A percentile compares a stretch with the other conserved stretches of the same genome.
These are phyloP conservation scores for Drosophila willistoni DNA, from an alignment of 1,140 invertebrate genomes.

Conservation along the genomic window DNA sequence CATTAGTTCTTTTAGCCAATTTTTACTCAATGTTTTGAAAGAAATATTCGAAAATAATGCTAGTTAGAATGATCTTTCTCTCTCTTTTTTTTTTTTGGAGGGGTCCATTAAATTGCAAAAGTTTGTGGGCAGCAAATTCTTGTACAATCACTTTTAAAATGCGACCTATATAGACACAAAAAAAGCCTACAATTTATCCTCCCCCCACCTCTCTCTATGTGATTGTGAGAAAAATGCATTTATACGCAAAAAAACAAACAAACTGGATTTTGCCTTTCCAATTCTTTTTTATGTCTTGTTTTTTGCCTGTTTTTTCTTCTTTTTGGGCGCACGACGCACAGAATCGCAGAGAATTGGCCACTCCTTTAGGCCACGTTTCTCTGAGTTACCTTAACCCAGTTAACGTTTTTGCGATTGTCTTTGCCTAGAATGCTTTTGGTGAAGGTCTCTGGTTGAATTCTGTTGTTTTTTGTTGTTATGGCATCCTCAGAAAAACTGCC, in stretches of 20 bases:
- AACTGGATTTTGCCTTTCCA: conserved; percentile 70
- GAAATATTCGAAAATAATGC: too few relatives aligned
- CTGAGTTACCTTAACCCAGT: conserved; percentile 72
- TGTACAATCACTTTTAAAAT: conserved; percentile 74
- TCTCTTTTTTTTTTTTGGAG: neutral
- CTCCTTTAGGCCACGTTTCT: conserved; percentile 49
- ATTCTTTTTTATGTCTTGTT: conserved; percentile 38
- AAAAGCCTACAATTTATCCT: neutral
- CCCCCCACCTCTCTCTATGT: neutral
- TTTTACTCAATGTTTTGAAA: too few relatives aligned
- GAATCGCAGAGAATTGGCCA: conserved; percentile 24
- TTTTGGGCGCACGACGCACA: neutral
- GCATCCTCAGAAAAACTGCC: conserved; percentile 41
- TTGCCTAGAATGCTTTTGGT: neutral
- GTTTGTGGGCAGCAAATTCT: conserved; percentile 26
- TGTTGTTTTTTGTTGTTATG: neutral
- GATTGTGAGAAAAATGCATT: neutral
- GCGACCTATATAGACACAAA: conserved; percentile 56
- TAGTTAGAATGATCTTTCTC: neutral
- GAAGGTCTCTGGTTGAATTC: conserved; percentile 33
- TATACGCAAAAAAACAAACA: conserved; percentile 57
- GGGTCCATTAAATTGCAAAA: neutral
- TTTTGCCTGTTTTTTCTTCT: conserved; percentile 23
- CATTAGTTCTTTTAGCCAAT: too few relatives aligned
- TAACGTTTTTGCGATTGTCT: conserved; percentile 40